These are phyloP conservation scores for Gymnogyps californianus DNA, from an alignment of 2,113 vertebrate species.

Conservation along the genomic window DNA sequence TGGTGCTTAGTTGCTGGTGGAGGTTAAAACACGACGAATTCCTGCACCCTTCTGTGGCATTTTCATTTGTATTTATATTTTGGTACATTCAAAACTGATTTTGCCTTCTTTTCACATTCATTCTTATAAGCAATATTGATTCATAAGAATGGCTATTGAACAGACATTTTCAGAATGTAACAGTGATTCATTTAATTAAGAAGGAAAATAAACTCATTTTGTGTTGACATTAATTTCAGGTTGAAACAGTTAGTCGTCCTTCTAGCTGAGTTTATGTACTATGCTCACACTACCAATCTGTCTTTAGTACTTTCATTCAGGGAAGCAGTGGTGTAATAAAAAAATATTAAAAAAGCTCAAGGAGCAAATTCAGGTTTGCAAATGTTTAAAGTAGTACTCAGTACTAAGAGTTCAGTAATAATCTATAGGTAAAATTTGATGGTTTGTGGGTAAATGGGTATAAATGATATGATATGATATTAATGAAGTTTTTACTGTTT, in stretches of 20 bases:
- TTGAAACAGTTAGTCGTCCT: background rate
- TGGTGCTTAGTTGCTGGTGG: too few relatives aligned
- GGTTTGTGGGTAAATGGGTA: background rate
- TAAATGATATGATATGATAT: accelerated
- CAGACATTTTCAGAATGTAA: background rate
- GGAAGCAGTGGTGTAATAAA: background rate
- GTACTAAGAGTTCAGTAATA: background rate
- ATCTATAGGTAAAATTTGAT: background rate
- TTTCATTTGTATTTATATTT: background rate
- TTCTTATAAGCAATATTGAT: background rate
- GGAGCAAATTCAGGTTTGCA: background rate
- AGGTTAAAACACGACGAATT: background rate
- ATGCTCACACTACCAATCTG: background rate
- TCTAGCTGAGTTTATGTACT: background rate
- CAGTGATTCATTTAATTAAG: background rate
- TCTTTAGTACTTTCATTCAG: background rate
- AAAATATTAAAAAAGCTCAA: background rate
- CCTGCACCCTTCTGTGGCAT: background rate
- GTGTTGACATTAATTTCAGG: background rate
- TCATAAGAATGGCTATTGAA: background rate
- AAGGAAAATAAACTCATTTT: background rate
- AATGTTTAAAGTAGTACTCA: background rate
- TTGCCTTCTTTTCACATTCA: background rate
- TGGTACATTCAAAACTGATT: background rate
- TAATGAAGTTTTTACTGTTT: background rate